phyloP scores from a whole-genome alignment of 1,140 invertebrate species.

The Paraescarpia echinospica region DNA sequence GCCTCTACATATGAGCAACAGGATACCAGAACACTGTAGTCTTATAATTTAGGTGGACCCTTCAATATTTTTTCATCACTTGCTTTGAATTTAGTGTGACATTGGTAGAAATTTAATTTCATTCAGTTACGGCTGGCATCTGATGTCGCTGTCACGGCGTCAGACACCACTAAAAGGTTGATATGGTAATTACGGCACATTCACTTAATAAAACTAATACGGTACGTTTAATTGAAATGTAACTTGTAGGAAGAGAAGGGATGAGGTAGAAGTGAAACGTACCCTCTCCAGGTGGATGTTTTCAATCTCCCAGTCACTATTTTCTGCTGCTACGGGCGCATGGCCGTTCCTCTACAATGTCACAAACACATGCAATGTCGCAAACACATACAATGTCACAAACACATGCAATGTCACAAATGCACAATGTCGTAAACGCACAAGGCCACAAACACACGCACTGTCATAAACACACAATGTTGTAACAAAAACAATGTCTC shows the following conservation, averaged over 20 bases:
- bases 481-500: not conserved
- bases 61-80: no score
- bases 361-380: not conserved
- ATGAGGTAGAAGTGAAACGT: not conserved
- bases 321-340: not conserved
- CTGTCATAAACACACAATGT: not conserved
- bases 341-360: slow-evolving; percentile 15
- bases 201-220: no score
- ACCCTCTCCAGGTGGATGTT: slow-evolving; percentile 19
- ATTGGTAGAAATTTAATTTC: no score
- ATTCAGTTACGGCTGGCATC: no score
- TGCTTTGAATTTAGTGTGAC: no score
- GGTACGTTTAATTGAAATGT: not conserved
- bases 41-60: no score
- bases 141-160: no score
- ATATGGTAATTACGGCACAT: no score
- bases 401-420: not conserved
- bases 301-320: slow-evolving; percentile 15
- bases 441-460: not conserved
- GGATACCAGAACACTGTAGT: no score
- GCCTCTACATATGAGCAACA: no score
- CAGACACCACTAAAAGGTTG: no score
- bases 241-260: not conserved
- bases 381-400: slow-evolving; percentile 13
- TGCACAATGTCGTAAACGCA: not conserved